Base-by-base conservation (phyloP, 1,140 invertebrate species). In the Hycleus cichorii region DNA sequence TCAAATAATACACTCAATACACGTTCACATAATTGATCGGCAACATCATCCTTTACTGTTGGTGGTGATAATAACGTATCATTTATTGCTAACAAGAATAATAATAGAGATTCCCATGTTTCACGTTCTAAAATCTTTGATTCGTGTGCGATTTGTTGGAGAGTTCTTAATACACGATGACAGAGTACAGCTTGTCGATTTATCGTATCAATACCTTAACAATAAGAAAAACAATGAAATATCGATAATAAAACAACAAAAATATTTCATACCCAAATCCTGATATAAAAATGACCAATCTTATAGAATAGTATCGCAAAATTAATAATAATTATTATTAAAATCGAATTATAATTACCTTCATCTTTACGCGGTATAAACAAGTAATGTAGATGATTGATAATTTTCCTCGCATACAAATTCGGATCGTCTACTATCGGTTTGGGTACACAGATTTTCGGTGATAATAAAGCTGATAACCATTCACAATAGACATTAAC, bases 401-500 rank as follows among this genome's bases (percentile, higher is more conserved):
- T 87, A 63, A 98, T 97, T 74, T 88, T 90, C 60, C 90, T 80
- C 1, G 91, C 89, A 78, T 96, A 98, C 55, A 89, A 81, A 72
- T 95, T 95, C 0, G 95, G 91, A 72, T 95, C 90, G 49, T 93
- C 88, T 39, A 84, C 78, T 9, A 98, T 85, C 2, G 90, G 91
- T 66, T 83, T 83, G 1, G 95, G 94, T 12, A 97, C 89, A 64
- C 86, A 84, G 63, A 88, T 80, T 66, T 91, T 90, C 2, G 91
- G 89, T 1, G 91, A 87, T 64, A 95, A 83, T 48, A 96, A 76
- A 1, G 93, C 89, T 0, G 89, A 88, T 26, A 98, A 75, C 95
- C 95, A 98, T 69, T 97, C 94, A 75, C 93, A 97, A 72, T 97
- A 98, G 24, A 98, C 88, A 75, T 91, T 92, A 6, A 97, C 94